Percentiles rank a stretch among this genome's conserved stretches.
Conservation (phyloP, 2,888 invertebrate genomes). For the Fragum whitleyi region DNA sequence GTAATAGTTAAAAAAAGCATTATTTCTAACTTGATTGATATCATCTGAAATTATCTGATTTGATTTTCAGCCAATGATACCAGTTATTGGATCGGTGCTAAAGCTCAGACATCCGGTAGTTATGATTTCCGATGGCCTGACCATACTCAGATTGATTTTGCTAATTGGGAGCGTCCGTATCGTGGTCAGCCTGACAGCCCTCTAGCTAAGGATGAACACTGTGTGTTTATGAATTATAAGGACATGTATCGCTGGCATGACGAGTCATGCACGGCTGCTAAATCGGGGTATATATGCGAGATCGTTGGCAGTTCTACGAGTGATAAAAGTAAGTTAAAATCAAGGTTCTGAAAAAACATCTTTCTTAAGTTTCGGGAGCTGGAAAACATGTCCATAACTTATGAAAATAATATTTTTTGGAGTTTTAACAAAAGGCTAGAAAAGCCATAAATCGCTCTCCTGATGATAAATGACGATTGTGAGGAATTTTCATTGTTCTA, state of each 20-base stretch:
- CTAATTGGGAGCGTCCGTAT: background rate
- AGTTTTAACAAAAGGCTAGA: too few species aligned
- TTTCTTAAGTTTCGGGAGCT: too few species aligned
- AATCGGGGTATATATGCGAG: conserved; percentile 2
- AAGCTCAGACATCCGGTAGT: background rate
- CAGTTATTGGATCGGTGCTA: conserved; percentile 10
- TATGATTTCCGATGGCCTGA: conserved; percentile 1
- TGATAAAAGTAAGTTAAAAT: conserved; percentile 3
- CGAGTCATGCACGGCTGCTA: background rate
- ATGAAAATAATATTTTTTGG: too few species aligned
- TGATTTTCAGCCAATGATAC: conserved; percentile 15
- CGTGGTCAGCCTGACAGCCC: background rate
- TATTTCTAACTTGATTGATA: too few species aligned
- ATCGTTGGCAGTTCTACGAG: background rate
- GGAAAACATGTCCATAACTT: too few species aligned
- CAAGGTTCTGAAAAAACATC: too few species aligned
- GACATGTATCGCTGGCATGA: conserved; percentile 14
- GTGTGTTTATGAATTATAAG: conserved; percentile 16
- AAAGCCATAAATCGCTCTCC: too few species aligned
- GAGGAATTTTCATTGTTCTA: too few species aligned
- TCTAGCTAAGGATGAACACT: background rate
- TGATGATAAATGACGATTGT: too few species aligned
- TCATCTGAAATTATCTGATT: too few species aligned
- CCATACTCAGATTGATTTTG: background rate
- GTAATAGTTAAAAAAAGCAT: too few species aligned